Evolutionary conservation across 2,797 vertebrate genomes (phyloP), one percentile per base, ranked within the genome.

Genomic region (Iguana delicatissima): DNA sequence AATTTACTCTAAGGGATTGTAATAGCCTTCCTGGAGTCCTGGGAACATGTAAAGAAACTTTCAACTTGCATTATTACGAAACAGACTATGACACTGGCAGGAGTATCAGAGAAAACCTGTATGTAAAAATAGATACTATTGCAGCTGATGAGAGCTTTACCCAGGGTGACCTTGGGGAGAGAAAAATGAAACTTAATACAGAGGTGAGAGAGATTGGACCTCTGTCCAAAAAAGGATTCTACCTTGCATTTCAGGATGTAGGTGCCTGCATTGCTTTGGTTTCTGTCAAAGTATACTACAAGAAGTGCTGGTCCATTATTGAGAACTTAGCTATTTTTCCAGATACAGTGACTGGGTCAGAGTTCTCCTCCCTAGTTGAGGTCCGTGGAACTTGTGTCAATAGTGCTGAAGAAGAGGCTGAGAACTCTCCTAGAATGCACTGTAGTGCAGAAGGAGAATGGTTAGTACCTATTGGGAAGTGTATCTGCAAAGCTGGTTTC

Each of bases 1-100:
- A 99, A 97, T 99, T 99, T 98, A 99, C 99, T 95, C 96, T 99
- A 98, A 99, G 99, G 98, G 99, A 99, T 99, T 99, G 99, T 98
- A 99, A 99, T 97, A 99, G 99, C 97, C 98, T 99, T 96, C 99
- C 99, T 87, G 99, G 99, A 91, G 99, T 99, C 96, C 98, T 99
- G 97, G 99, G 99, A 95, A 98, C 99, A 82, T 99, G 99, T 98
- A 99, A 99, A 97, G 99, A 99, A 98, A 99, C 99, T 50, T 99
- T 99, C 98, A 99, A 99, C 98, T 97, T 99, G 96, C 99, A 99
- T 96, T 99, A 99, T 98, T 99, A 99, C 97, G 99, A 99, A 97
- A 99, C 99, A 67, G 99, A 99, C 96, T 98, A 99, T 10, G 99
- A 99, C 97, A 98, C 98, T 96, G 99, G 99, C 97, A 98, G 99